These are phyloP conservation scores for Choristoneura rosaceana DNA, from an alignment of 2,888 invertebrate genomes.

Conservation along the genomic window DNA sequence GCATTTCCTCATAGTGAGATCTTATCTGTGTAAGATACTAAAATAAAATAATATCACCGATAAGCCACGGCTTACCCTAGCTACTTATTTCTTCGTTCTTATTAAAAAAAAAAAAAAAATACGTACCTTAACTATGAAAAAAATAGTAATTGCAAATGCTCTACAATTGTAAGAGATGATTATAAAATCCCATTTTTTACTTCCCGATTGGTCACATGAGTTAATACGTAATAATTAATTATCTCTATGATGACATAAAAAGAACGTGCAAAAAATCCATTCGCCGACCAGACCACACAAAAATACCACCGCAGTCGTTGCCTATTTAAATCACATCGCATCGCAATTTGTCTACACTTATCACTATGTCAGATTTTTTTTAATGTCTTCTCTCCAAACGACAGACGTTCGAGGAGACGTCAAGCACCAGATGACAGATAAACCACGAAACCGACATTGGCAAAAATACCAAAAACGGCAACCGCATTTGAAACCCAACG, in stretches of 20 bases:
- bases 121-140: too few species aligned
- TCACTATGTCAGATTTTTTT: slow-evolving; percentile 12
- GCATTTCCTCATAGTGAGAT: too few species aligned
- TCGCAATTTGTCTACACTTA: slow-evolving; percentile 43
- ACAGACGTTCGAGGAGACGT: too few species aligned
- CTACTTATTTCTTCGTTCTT: too few species aligned
- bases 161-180: too few species aligned
- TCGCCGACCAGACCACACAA: slow-evolving; percentile 47
- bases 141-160: too few species aligned
- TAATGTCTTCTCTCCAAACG: too few species aligned
- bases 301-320: slow-evolving; percentile 45
- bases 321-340: slow-evolving; percentile 38
- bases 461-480: slow-evolving; percentile 13
- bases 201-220: not conserved
- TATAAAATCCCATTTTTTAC: too few species aligned
- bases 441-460: slow-evolving; percentile 26
- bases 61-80: too few species aligned
- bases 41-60: too few species aligned
- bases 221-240: not conserved
- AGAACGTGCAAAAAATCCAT: slow-evolving; percentile 13
- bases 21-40: too few species aligned
- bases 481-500: slow-evolving; percentile 12
- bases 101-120: too few species aligned
- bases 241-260: not conserved
- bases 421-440: slow-evolving; percentile 29